Evolutionary conservation across 2,888 invertebrate genomes (phyloP).

Genomic region (Parnassius orleans): DNA sequence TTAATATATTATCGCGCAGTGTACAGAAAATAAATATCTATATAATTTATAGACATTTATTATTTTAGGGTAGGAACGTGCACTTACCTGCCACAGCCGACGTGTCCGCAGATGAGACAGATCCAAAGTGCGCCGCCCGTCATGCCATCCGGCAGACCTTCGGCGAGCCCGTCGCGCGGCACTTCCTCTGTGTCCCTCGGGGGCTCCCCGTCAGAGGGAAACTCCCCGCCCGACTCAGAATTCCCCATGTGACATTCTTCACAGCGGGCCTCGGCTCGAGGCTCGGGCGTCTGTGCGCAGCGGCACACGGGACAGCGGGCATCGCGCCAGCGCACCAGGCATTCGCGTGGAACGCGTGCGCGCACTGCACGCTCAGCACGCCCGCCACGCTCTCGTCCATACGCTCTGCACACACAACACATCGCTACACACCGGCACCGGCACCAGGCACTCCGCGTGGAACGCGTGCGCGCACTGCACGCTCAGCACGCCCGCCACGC

Average conservation of each 20-base stretch:
- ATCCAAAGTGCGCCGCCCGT: slow-evolving; percentile 96
- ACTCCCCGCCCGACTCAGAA: slow-evolving; percentile 1
- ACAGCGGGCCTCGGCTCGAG: slow-evolving; percentile 85
- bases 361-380: slow-evolving; percentile 51
- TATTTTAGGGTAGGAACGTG: not conserved
- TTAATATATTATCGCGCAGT: too few relatives aligned
- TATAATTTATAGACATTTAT: too few relatives aligned
- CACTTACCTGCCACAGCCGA: slow-evolving; percentile 96
- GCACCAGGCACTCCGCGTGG: too few relatives aligned
- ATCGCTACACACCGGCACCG: slow-evolving; percentile 42
- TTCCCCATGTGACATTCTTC: slow-evolving; percentile 76
- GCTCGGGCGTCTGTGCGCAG: slow-evolving; percentile 91
- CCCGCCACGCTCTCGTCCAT: too few relatives aligned
- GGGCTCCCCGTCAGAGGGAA: slow-evolving; percentile 8
- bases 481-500: too few relatives aligned
- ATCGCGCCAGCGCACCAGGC: slow-evolving; percentile 97
- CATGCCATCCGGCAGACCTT: slow-evolving; percentile 66
- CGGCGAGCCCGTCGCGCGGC: slow-evolving; percentile 76
- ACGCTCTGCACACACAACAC: too few relatives aligned
- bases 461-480: slow-evolving; percentile 79
- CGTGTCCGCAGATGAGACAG: slow-evolving; percentile 98
- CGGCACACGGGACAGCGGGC: slow-evolving; percentile 99
- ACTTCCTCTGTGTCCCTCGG: slow-evolving; percentile 74
- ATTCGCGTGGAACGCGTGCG: slow-evolving; percentile 98
- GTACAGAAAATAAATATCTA: too few relatives aligned